Evolutionary conservation across 1,140 invertebrate species (phyloP), one percentile per base, ranked within the genome.

Genomic region (Aphidius gifuensis): DNA sequence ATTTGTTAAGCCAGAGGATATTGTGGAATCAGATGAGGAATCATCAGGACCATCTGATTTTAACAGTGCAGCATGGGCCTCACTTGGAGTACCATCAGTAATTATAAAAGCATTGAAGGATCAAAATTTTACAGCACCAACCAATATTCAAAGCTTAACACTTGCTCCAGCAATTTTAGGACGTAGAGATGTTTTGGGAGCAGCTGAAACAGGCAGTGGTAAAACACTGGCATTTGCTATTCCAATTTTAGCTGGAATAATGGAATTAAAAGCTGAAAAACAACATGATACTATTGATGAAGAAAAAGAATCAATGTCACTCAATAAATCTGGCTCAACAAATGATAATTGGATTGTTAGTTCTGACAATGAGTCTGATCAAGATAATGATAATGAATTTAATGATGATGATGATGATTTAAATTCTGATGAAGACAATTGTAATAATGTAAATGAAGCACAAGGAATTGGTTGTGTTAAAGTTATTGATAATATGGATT

Each of bases 191-290:
- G 92, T 98, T 69, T 79, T 98, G 21, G 96, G 95, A 65, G 96
- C 96, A 64, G 96, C 96, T 9, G 94, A 98, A 84, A 99, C 96
- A 1, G 97, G 97, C 7, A 97, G 94, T 85, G 97, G 97, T 1
- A 99, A 99, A 84, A 99, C 96, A 0, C 80, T 99, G 46, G 96
- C 96, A 1, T 99, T 98, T 86, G 94, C 92, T 4, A 92, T 99
- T 64, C 97, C 97, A 39, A 90, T 98, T 53, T 77, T 98, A 51
- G 80, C 87, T 65, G 90, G 90, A 6, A 96, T 98, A 64, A 78
- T 97, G 57, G 83, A 90, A 68, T 75, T 90, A 3, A 90, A 89
- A 74, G 70, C 70, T 53, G 76, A 82, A 66, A 67, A 81, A 7
- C 64, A 45, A 51, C 60, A 9, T 65, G 72, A 50, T 68, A 66